These are phyloP conservation scores for Oreotrochilus melanogaster DNA, from an alignment of 2,113 vertebrate genomes.

Conservation along the genomic window DNA sequence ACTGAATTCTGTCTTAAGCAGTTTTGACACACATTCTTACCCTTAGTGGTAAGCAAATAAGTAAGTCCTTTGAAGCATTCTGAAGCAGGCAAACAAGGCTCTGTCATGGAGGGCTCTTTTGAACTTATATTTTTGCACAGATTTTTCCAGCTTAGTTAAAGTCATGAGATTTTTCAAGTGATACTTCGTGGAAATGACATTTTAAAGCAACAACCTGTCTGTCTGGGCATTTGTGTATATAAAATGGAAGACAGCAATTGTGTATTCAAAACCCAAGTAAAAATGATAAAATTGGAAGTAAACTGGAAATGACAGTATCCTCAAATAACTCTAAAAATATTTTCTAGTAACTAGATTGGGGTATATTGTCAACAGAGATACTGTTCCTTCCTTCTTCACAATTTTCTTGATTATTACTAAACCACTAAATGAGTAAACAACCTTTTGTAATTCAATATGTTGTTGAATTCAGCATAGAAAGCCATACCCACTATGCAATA, in stretches of 20 bases:
- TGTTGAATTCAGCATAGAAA: not conserved
- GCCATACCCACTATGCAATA: not conserved
- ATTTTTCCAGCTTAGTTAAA: conserved; percentile 62
- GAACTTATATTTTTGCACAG: conserved; percentile 52
- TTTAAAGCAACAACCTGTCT: conserved; percentile 42
- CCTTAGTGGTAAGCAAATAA: conserved; percentile 44
- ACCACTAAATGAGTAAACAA: not conserved
- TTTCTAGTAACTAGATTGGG: not conserved
- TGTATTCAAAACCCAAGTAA: not conserved
- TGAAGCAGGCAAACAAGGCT: conserved; percentile 6
- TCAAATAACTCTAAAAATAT: not conserved
- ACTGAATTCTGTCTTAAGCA: conserved; percentile 64
- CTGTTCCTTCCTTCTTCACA: not conserved
- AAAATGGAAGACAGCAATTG: conserved; percentile 14
- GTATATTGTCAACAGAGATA: not conserved
- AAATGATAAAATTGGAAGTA: not conserved
- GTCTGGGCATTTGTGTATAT: not conserved
- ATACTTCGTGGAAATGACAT: conserved; percentile 49
- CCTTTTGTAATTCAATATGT: not conserved
- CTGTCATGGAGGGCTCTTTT: conserved; percentile 32
- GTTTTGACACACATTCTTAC: conserved; percentile 58
- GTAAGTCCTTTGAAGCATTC: conserved; percentile 53
- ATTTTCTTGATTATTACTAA: not conserved
- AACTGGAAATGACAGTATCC: not conserved
- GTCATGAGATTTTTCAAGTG: conserved; percentile 39